Conservation (phyloP, 2,797 vertebrate species). For the Sebastiscus tertius region DNA sequence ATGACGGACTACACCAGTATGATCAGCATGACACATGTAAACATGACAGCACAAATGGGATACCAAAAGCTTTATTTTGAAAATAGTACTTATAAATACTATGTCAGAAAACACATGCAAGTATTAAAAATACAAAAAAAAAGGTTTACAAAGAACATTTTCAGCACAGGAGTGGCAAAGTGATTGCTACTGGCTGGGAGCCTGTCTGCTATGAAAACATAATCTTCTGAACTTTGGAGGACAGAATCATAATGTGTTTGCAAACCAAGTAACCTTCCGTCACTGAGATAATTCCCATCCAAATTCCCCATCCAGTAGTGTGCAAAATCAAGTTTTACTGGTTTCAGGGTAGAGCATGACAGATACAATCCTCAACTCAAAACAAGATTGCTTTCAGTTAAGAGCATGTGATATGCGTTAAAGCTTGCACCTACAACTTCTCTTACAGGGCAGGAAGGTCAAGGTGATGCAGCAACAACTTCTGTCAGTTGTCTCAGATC, state of each 20-base stretch:
- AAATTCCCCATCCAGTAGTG: conserved; percentile 23
- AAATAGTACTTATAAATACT: conserved; percentile 82
- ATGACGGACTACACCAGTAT: background rate
- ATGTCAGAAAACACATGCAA: conserved; percentile 71
- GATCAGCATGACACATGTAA: background rate
- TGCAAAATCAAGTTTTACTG: conserved; percentile 53
- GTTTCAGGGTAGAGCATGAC: conserved; percentile 24
- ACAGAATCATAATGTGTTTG: conserved; percentile 11
- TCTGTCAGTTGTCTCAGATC: background rate
- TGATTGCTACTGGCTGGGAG: conserved; percentile 41
- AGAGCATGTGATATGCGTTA: conserved; percentile 7
- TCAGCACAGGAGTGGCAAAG: conserved; percentile 58
- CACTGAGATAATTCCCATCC: background rate
- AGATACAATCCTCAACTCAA: conserved; percentile 16
- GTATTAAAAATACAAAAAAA: conserved; percentile 82
- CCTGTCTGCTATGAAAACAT: conserved; percentile 20
- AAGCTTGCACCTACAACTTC: background rate
- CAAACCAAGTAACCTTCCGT: conserved; percentile 21
- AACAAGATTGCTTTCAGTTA: conserved; percentile 5
- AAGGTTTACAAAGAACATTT: conserved; percentile 62
- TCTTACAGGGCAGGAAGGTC: background rate
- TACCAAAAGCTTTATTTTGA: conserved; percentile 81
- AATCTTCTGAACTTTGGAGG: conserved; percentile 10
- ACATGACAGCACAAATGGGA: conserved; percentile 24
- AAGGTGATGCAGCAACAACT: background rate